A percentile compares a stretch with the other conserved stretches of the same genome.
These are phyloP conservation scores for Hipposideros armiger DNA, from an alignment of 2,113 vertebrate genomes.

Conservation along the genomic window DNA sequence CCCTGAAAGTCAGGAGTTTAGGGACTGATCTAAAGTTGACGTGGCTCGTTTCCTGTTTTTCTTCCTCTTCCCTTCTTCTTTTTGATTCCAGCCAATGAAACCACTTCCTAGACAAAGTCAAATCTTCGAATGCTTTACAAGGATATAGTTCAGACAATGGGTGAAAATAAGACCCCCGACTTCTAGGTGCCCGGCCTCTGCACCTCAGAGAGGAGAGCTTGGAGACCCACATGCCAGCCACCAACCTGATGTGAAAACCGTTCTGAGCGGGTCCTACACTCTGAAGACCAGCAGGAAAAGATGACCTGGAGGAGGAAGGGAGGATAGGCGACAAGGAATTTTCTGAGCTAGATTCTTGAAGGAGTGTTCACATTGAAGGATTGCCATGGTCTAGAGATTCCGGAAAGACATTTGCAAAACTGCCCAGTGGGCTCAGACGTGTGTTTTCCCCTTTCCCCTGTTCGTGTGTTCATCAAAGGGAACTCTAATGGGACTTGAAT, in stretches of 20 bases:
- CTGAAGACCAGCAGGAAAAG: not conserved
- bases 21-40: not conserved
- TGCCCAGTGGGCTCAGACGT: rapidly evolving
- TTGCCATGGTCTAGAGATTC: not conserved
- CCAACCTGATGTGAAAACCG: not conserved
- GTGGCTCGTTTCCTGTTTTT: not conserved
- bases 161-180: not conserved
- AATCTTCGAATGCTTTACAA: not conserved
- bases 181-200: not conserved
- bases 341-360: not conserved
- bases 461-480: not conserved
- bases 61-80: not conserved
- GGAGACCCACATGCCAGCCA: not conserved
- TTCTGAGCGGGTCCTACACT: not conserved
- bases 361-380: not conserved
- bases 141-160: not conserved
- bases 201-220: not conserved
- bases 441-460: not conserved
- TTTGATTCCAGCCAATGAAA: not conserved
- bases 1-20: not conserved
- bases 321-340: not conserved
- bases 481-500: not conserved
- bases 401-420: not conserved
- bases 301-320: not conserved
- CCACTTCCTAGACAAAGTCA: not conserved